These are phyloP conservation scores for Drosophila trapezifrons DNA, from an alignment of 1,140 invertebrate species.

Conservation along the genomic window DNA sequence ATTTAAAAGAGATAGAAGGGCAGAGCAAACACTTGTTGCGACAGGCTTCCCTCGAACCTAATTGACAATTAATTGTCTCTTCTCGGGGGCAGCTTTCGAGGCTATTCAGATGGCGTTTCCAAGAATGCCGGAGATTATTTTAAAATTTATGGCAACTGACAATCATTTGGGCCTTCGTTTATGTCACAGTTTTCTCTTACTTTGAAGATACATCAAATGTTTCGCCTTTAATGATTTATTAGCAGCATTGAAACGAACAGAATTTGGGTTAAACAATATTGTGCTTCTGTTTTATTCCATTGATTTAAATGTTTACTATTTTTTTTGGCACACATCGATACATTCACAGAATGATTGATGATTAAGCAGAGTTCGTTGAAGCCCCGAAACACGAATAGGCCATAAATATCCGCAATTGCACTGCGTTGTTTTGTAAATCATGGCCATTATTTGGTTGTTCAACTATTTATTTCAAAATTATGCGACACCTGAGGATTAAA, in stretches of 20 bases:
- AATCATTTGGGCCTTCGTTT: slow-evolving; percentile 41
- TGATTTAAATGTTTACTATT: slow-evolving; percentile 27
- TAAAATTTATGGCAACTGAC: slow-evolving; percentile 42
- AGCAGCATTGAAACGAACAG: slow-evolving; percentile 23
- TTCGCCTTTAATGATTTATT: slow-evolving; percentile 41
- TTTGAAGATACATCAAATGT: slow-evolving; percentile 21
- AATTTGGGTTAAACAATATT: slow-evolving; percentile 67
- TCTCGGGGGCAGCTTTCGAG: slow-evolving; percentile 6
- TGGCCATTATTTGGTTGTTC: slow-evolving; percentile 15
- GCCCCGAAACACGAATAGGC: slow-evolving; percentile 28
- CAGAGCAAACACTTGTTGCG: slow-evolving; percentile 68
- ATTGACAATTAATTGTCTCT: slow-evolving; percentile 70
- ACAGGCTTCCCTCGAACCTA: slow-evolving; percentile 49
- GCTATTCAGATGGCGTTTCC: slow-evolving; percentile 28
- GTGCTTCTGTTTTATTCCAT: slow-evolving; percentile 27
- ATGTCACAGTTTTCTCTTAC: slow-evolving; percentile 31
- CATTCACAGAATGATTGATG: slow-evolving; percentile 49
- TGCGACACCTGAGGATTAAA: slow-evolving; percentile 49
- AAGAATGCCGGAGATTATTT: slow-evolving; percentile 31
- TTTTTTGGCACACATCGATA: slow-evolving; percentile 46
- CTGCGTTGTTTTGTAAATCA: slow-evolving; percentile 18
- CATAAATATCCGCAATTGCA: slow-evolving; percentile 1
- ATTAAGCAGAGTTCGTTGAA: slow-evolving; percentile 25
- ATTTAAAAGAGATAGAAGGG: slow-evolving; percentile 36
- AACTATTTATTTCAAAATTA: slow-evolving; percentile 46